A percentile compares a stretch with the other conserved stretches of the same genome.
Conservation (phyloP, 2,797 vertebrate genomes). For the Enteromius afrohamiltoni region DNA sequence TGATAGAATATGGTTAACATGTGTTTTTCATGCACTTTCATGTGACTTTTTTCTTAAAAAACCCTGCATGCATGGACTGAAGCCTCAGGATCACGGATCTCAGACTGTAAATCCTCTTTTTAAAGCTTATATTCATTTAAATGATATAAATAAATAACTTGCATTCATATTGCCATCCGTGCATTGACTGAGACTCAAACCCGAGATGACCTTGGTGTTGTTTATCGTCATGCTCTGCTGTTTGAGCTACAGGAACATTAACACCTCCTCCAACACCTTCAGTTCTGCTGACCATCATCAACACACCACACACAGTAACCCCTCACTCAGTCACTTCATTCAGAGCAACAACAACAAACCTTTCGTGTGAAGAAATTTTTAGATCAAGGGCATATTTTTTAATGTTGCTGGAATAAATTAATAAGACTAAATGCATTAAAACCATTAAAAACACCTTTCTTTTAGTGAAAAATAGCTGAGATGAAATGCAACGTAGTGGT, state of each 20-base stretch:
- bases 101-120: not conserved
- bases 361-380: not conserved
- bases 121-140: not conserved
- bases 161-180: not conserved
- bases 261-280: conserved; percentile 16
- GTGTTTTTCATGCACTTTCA: not conserved
- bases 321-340: not conserved
- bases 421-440: no score
- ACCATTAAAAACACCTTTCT: no score
- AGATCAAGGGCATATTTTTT: not conserved
- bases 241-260: conserved; percentile 23
- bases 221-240: conserved; percentile 8
- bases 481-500: no score
- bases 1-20: not conserved
- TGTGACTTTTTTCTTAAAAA: not conserved
- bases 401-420: no score
- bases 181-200: not conserved
- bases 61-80: not conserved
- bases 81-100: not conserved
- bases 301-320: not conserved
- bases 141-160: not conserved
- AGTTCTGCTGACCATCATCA: not conserved
- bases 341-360: not conserved
- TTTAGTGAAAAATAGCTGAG: no score
- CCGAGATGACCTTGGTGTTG: conserved; percentile 8